Conservation (phyloP, 2,888 invertebrate species). For the Scaptomyza parva region DNA sequence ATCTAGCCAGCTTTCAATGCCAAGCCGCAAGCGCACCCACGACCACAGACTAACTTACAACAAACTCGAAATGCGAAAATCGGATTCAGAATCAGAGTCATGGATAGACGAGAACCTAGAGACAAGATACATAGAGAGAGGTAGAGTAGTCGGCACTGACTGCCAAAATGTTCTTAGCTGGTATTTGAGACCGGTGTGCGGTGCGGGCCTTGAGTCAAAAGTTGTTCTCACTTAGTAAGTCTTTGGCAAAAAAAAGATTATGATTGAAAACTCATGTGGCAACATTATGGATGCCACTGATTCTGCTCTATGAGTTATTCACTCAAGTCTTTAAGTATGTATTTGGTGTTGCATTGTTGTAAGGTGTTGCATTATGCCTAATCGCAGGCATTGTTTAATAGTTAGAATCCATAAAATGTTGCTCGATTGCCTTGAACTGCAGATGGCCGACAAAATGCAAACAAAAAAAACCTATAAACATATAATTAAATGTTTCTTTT, state of each 20-base stretch:
- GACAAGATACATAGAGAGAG: constrained; percentile 6
- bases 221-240: constrained; percentile 9
- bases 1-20: constrained; percentile 45
- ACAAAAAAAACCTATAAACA: constrained; percentile 16
- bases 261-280: constrained; percentile 43
- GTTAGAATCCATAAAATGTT: constrained; percentile 42
- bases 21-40: constrained; percentile 42
- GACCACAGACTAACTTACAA: constrained; percentile 31
- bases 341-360: constrained; percentile 24
- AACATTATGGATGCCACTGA: constrained; percentile 37
- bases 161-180: constrained; percentile 57
- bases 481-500: constrained; percentile 36
- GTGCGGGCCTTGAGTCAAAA: constrained; percentile 52
- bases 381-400: constrained; percentile 7
- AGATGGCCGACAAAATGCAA: constrained; percentile 5
- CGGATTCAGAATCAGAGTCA: constrained; percentile 12
- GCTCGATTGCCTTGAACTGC: constrained; percentile 66
- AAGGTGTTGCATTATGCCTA: constrained; percentile 11
- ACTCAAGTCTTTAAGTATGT: constrained; percentile 25
- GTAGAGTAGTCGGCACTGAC: constrained; percentile 38
- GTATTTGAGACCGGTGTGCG: constrained; percentile 53
- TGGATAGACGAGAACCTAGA: constrained; percentile 44
- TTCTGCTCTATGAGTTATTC: constrained; percentile 11
- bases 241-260: constrained; percentile 38
- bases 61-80: constrained; percentile 5